Evolutionary conservation across 1,140 invertebrate species (phyloP).

Genomic region (Drosophila nasuta): DNA sequence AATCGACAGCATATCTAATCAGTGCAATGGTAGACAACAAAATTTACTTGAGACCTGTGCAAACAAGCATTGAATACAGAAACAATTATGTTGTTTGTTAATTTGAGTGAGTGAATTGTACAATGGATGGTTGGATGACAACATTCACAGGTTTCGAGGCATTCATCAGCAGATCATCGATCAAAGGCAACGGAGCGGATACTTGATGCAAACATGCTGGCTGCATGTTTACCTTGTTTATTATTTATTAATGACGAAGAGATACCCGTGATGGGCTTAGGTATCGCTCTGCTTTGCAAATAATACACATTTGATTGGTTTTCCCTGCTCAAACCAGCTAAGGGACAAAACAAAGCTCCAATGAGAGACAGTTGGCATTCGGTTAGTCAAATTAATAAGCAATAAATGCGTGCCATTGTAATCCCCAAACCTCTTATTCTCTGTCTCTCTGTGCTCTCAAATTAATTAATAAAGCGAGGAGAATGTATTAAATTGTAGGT

Average conservation of each 20-base stretch:
- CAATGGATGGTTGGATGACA: slow-evolving; percentile 1
- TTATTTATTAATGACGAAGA: slow-evolving; percentile 49
- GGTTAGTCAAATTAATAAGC: slow-evolving; percentile 38
- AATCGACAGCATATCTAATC: slow-evolving; percentile 22
- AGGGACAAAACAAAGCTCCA: slow-evolving; percentile 1
- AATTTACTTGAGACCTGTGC: slow-evolving; percentile 39
- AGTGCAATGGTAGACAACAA: slow-evolving; percentile 29
- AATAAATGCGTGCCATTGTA: slow-evolving; percentile 26
- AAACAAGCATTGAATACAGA: slow-evolving; percentile 44
- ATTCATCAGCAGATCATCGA: slow-evolving; percentile 22
- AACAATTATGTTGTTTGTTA: slow-evolving; percentile 54
- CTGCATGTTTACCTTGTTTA: slow-evolving; percentile 38
- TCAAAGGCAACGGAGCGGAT: slow-evolving; percentile 13
- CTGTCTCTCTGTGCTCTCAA: neutral
- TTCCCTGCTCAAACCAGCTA: neutral
- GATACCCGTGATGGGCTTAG: slow-evolving; percentile 19
- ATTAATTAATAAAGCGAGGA: neutral
- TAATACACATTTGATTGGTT: slow-evolving; percentile 36
- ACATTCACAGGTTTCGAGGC: neutral
- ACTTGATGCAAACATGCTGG: slow-evolving; percentile 8
- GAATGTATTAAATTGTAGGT: neutral
- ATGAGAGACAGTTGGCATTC: slow-evolving; percentile 1
- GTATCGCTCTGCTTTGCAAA: slow-evolving; percentile 20
- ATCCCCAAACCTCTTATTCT: neutral
- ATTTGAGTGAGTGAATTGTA: slow-evolving; percentile 28